These are phyloP conservation scores for Polypterus senegalus DNA, from an alignment of 2,113 vertebrate genomes.

Conservation along the genomic window DNA sequence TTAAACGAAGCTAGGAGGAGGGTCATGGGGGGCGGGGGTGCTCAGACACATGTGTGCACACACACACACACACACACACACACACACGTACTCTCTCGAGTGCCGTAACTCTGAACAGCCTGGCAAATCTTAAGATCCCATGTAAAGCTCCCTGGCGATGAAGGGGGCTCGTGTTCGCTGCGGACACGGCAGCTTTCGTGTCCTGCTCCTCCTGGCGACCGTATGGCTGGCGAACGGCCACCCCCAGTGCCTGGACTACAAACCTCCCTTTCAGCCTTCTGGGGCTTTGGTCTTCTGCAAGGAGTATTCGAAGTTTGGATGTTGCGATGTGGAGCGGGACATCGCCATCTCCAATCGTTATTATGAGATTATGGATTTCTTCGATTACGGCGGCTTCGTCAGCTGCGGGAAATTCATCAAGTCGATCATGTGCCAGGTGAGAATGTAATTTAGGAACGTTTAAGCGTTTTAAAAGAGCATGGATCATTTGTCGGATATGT, in stretches of 20 bases:
- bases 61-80: constrained; percentile 2
- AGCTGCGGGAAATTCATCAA: constrained; percentile 50
- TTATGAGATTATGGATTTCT: constrained; percentile 47
- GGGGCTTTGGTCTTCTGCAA: constrained; percentile 54
- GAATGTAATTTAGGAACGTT: constrained; percentile 8
- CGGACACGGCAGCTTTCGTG: background rate
- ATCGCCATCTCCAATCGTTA: constrained; percentile 36
- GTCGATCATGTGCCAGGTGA: constrained; percentile 62
- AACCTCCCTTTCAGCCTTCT: constrained; percentile 59
- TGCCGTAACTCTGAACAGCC: constrained; percentile 1
- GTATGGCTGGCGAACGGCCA: constrained; percentile 34
- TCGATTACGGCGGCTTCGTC: constrained; percentile 48
- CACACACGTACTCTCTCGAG: background rate
- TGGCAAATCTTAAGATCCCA: constrained; percentile 1
- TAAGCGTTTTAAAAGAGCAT: background rate
- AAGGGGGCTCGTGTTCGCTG: constrained; percentile 4
- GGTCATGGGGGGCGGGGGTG: background rate
- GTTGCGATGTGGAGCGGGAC: constrained; percentile 50
- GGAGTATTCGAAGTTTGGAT: constrained; percentile 57
- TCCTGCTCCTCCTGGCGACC: constrained; percentile 29
- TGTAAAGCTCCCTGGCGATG: constrained; percentile 10
- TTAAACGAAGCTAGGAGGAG: constrained; percentile 1
- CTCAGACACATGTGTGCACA: background rate
- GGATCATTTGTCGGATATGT: too few species aligned
- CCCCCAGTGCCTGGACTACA: constrained; percentile 63